Evolutionary conservation across 2,888 invertebrate species (phyloP).

Genomic region (Chalcis sispes): DNA sequence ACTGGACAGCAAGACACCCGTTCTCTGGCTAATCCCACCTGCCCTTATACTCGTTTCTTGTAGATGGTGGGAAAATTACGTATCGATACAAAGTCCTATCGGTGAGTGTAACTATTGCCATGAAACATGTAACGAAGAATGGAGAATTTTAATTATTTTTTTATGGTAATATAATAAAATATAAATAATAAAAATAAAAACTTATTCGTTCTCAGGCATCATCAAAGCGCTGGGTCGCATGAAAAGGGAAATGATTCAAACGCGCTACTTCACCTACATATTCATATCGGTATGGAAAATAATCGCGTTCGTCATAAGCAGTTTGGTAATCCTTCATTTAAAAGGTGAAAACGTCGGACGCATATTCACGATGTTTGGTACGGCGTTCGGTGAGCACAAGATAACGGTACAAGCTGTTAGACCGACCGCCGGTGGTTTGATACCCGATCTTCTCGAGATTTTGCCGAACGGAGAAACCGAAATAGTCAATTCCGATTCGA

Average conservation of each 20-base stretch:
- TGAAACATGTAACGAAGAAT: no score
- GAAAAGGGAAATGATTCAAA: conserved; percentile 86
- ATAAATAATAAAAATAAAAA: no score
- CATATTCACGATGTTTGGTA: conserved; percentile 85
- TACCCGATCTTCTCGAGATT: conserved; percentile 86
- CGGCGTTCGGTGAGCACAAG: conserved; percentile 87
- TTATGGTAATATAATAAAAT: no score
- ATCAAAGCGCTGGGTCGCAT: conserved; percentile 86
- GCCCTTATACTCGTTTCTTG: conserved; percentile 91
- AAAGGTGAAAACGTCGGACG: conserved; percentile 87
- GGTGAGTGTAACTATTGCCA: conserved; percentile 76
- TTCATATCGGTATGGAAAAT: conserved; percentile 96
- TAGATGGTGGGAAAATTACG: conserved; percentile 99
- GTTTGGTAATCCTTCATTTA: conserved; percentile 84
- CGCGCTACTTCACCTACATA: conserved; percentile 93
- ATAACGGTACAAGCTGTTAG: conserved; percentile 86
- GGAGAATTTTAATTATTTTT: no score
- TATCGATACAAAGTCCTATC: conserved; percentile 89
- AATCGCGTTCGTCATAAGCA: conserved; percentile 85
- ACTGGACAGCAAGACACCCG: conserved; percentile 78
- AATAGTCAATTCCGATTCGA: conserved; percentile 83
- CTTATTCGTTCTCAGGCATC: conserved; percentile 81
- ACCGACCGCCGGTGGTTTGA: conserved; percentile 72
- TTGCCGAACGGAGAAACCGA: conserved; percentile 86
- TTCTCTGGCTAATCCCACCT: conserved; percentile 90